Evolutionary conservation across 2,888 invertebrate genomes (phyloP), one percentile per base, ranked within the genome.

Genomic region (Trissolcus japonicus): DNA sequence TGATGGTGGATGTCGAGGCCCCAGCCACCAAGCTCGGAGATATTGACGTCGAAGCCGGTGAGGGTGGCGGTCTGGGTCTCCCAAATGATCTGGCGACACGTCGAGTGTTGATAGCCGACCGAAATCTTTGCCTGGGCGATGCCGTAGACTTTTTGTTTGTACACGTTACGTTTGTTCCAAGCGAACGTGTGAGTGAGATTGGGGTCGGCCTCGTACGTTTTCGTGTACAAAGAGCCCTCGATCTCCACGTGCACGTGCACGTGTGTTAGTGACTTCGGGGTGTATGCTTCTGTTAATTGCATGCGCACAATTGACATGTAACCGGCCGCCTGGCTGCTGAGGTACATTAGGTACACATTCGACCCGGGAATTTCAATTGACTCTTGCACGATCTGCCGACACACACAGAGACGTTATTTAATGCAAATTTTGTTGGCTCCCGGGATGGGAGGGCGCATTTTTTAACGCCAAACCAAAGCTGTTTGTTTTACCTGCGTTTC

Each of bases 161-260:
- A 99, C 50, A 98, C 98, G 89, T 99, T 99, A 78, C 97, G 92
- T 89, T 98, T 96, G 89, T 98, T 98, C 99, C 99, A 99, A 1
- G 98, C 96, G 88, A 98, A 99, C 7, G 96, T 97, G 89, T 98
- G 98, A 61, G 95, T 96, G 73, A 99, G 91, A 87, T 97, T 96
- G 0, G 98, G 96, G 89, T 98, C 98, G 0, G 99, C 98, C 90
- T 98, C 98, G 89, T 99, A 98, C 0, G 95, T 94, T 89, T 95
- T 95, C 13, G 96, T 95, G 89, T 97, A 95, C 13, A 97, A 91
- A 1, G 96, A 96, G 4, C 98, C 98, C 89, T 98, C 98, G 74
- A 98, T 96, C 86, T 96, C 96, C 0, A 96, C 95, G 81, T 95
- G 93, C 16, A 99, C 95, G 88, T 98, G 97, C 0, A 99, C 97